These are phyloP conservation scores for Coremacera marginata DNA, from an alignment of 2,888 invertebrate species.

Conservation along the genomic window DNA sequence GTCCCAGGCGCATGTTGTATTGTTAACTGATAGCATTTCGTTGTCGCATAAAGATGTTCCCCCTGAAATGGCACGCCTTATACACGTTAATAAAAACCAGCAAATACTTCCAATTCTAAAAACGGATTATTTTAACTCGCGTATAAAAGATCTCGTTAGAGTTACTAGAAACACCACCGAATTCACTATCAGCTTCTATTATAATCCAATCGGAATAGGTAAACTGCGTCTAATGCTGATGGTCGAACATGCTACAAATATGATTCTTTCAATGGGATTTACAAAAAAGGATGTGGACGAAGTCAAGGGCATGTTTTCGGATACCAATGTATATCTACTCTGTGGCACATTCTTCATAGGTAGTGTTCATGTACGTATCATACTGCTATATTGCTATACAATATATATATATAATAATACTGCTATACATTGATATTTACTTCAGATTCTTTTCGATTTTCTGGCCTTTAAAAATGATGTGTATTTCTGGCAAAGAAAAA, in stretches of 20 bases:
- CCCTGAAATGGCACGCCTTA: constrained; percentile 75
- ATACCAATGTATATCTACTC: constrained; percentile 92
- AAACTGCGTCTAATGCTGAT: constrained; percentile 83
- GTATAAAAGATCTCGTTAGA: constrained; percentile 80
- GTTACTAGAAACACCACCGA: constrained; percentile 74
- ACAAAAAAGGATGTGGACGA: constrained; percentile 95
- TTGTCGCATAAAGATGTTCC: constrained; percentile 78
- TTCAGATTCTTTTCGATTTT: constrained; percentile 94
- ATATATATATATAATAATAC: no score
- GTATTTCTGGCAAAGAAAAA: constrained; percentile 90
- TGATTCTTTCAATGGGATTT: constrained; percentile 77
- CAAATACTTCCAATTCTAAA: constrained; percentile 87
- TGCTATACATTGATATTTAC: constrained; percentile 51
- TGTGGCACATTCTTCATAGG: constrained; percentile 91
- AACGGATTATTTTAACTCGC: constrained; percentile 85
- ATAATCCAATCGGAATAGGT: constrained; percentile 83
- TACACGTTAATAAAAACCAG: constrained; percentile 74
- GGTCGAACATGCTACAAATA: constrained; percentile 80
- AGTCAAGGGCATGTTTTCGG: constrained; percentile 95
- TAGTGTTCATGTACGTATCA: constrained; percentile 87
- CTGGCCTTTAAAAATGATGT: constrained; percentile 98
- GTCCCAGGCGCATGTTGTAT: constrained; percentile 78
- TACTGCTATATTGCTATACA: no score
- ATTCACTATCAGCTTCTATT: constrained; percentile 78
- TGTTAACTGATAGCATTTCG: constrained; percentile 80